Evolutionary conservation across 2,888 invertebrate species (phyloP), one percentile per base, ranked within the genome.

Genomic region (Rotaria magnacalcarata): DNA sequence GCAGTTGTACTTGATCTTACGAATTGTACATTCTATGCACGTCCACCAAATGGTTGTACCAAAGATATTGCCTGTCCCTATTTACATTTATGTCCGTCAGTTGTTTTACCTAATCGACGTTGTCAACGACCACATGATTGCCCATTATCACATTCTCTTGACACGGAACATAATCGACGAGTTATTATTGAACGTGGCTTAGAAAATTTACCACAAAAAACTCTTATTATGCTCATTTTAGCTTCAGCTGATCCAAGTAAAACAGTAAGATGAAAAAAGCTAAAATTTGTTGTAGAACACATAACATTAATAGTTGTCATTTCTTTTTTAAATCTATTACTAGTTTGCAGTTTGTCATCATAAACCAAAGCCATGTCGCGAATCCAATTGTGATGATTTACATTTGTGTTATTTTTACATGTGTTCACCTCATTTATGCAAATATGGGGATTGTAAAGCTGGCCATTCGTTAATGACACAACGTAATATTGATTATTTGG

Each of bases 111-210:
- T 14, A 80, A 80, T 80, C 43, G 80, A 41, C 80, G 80, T 47
- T 80, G 80, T 47, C 67, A 67, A 67, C 43, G 80, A 47, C 43
- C 47, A 24, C 43, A 43, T 47, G 47, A 80, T 80, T 80, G 80
- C 47, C 80, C 80, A n/a, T 47, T 80, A 47, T 47, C 47, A 47
- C 80, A 80, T 80, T 43, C 43, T 14, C 47, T 80, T n/a, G 43
- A 80, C 47, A 80, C 80, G 5, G 80, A 80, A 80, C 80, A 80
- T 80, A 80, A 80, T 80, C 80, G 80, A 47, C 80, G 80, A n/a
- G 47, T 80, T 24, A 43, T 80, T 80, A 80, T 43, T 80, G 80
- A 80, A 80, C 80, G 80, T n/a, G 80, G 80, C n/a, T 34, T 80
- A 80, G 80, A 80, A 47, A 80, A 80, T 47, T 16, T 80, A 47